A percentile compares a stretch with the other conserved stretches of the same genome.
Conservation (phyloP, 1,140 invertebrate species). For the Heliconius hewitsoni region DNA sequence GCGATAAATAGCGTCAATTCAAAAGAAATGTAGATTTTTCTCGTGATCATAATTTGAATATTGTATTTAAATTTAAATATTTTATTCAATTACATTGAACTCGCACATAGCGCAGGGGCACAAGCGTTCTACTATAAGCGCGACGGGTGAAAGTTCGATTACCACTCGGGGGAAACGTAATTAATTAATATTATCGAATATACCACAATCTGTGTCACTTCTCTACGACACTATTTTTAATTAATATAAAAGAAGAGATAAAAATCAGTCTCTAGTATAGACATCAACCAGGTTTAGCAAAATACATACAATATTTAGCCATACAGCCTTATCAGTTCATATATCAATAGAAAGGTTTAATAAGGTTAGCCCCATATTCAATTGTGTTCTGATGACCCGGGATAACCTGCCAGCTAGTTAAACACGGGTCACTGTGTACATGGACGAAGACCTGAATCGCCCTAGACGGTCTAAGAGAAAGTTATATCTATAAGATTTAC, state of each 20-base stretch:
- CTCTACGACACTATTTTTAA: not conserved
- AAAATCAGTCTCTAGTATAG: not conserved
- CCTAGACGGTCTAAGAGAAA: constrained; percentile 60
- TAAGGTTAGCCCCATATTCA: constrained; percentile 45
- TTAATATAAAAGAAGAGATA: not conserved
- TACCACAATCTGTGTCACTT: too few species aligned
- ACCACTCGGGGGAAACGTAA: too few species aligned
- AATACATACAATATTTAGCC: constrained; percentile 18
- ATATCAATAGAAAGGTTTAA: constrained; percentile 42
- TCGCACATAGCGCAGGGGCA: too few species aligned
- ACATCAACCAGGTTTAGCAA: constrained; percentile 14
- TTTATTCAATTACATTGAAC: too few species aligned
- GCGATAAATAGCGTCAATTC: too few species aligned
- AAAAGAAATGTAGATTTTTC: too few species aligned
- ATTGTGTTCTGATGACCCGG: constrained; percentile 53
- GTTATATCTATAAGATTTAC: constrained; percentile 39
- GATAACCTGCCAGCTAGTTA: constrained; percentile 62
- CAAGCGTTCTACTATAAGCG: too few species aligned
- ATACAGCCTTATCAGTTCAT: constrained; percentile 23
- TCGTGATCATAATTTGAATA: too few species aligned
- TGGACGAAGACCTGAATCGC: constrained; percentile 48
- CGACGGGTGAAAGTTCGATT: too few species aligned
- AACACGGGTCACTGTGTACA: constrained; percentile 57
- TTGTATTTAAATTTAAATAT: too few species aligned
- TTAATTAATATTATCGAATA: too few species aligned